Conservation (phyloP, 2,888 invertebrate genomes). For the Hololepta plana region DNA sequence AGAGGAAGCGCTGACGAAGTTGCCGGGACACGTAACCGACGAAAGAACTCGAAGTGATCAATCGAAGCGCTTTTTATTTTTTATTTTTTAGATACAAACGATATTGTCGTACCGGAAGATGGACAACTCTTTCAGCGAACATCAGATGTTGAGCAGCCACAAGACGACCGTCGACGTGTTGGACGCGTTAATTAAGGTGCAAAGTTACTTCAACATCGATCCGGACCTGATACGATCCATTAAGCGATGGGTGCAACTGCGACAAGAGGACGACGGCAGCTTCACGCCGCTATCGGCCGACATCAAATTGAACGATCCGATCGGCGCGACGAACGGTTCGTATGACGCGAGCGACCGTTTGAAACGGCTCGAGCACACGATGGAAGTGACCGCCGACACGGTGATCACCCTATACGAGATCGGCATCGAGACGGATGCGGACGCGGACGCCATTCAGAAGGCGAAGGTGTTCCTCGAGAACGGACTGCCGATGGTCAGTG, state of each 20-base stretch:
- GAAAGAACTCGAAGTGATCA: not conserved
- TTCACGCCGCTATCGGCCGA: constrained; percentile 40
- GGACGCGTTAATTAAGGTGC: constrained; percentile 40
- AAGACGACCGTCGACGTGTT: constrained; percentile 38
- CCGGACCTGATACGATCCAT: constrained; percentile 38
- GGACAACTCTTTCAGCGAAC: constrained; percentile 50
- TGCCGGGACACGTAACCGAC: constrained; percentile 35
- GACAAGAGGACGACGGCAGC: constrained; percentile 39
- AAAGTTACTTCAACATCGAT: constrained; percentile 41
- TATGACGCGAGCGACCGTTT: constrained; percentile 5
- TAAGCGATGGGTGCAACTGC: constrained; percentile 40
- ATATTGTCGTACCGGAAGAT: constrained; percentile 40
- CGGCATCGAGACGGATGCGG: constrained; percentile 27
- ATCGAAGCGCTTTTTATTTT: not conserved
- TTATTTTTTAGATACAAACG: constrained; percentile 34
- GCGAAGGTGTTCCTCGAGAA: constrained; percentile 33
- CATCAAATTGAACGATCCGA: constrained; percentile 30
- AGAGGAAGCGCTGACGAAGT: constrained; percentile 30
- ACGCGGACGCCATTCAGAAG: constrained; percentile 25
- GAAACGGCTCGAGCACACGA: constrained; percentile 29
- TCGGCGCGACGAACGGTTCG: not conserved
- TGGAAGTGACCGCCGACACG: constrained; percentile 45
- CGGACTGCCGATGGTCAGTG: constrained; percentile 33
- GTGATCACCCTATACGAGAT: constrained; percentile 40
- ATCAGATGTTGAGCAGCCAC: constrained; percentile 42